These are phyloP conservation scores for Notospermus geniculatus DNA, from an alignment of 1,140 invertebrate species.

Conservation along the genomic window DNA sequence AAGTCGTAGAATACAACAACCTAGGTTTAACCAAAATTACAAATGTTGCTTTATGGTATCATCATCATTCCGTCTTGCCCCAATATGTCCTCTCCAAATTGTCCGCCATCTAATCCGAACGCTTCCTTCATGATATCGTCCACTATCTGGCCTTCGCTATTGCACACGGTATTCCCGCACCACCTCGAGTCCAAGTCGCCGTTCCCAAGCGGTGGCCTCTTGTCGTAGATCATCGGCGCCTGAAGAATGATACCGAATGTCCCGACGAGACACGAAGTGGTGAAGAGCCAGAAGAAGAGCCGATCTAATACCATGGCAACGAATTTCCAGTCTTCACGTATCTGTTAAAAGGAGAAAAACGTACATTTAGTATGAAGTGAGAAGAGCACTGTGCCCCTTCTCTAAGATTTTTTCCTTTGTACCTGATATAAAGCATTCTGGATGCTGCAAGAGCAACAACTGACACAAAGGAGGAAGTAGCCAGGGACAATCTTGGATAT, in stretches of 20 bases:
- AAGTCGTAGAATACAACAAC: too few species aligned
- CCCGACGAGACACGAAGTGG: constrained; percentile 81
- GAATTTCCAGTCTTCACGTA: constrained; percentile 85
- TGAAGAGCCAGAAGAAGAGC: constrained; percentile 93
- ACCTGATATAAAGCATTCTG: not conserved
- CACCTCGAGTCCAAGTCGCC: too few species aligned
- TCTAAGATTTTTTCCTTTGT: not conserved
- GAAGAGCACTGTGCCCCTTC: not conserved
- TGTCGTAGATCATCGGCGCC: constrained; percentile 88
- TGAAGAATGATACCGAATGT: constrained; percentile 76
- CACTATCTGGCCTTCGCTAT: too few species aligned
- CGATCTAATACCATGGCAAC: constrained; percentile 97
- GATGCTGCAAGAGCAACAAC: not conserved
- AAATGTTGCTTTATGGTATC: too few species aligned
- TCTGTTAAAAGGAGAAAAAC: constrained; percentile 28
- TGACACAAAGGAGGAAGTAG: not conserved
- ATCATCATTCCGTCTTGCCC: too few species aligned
- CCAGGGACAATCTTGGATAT: not conserved
- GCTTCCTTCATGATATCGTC: too few species aligned
- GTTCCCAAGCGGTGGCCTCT: constrained; percentile 45
- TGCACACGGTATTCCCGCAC: too few species aligned
- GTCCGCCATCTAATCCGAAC: too few species aligned
- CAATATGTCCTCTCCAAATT: too few species aligned
- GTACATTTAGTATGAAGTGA: not conserved
- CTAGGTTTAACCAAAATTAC: too few species aligned